Base-by-base conservation (phyloP, 2,797 vertebrate species). In the Lacerta agilis region DNA sequence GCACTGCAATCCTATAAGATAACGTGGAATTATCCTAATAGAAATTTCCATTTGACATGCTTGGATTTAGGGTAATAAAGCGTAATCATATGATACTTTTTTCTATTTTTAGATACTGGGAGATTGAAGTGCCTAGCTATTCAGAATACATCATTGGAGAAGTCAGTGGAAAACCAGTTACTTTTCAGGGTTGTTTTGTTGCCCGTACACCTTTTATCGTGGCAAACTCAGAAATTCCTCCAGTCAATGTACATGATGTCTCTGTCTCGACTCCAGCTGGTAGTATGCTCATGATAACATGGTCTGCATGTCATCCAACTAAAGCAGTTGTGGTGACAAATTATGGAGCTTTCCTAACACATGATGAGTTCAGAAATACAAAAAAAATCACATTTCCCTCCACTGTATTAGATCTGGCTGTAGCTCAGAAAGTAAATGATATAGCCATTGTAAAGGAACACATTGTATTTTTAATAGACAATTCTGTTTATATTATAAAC, bases 181-280 rank as follows among this genome's bases (percentile, higher is more conserved):
- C 83, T 87, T 95, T 95, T 88, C 90, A 92, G 76, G 91, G 94
- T 49, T 95, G 94, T 85, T 94, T 92, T 86, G 8, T 92, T 86
- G 66, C 66, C 77, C 8, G 88, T n/a, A 2, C 0, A 41, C 1
- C 36, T 33, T 90, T 93, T 58, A 20, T 89, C 23, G 18, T 93
- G 84, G 38, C 67, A 4, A 23, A 29, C 49, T 92, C 41, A 8
- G 85, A 2, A 0, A 23, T 2, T 83, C 23, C 18, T 18, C 90
- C 0, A 66, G 58, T 8, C 83, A 85, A 27, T 3, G 5, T 43
- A 25, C 2, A 23, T 61, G 25, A 86, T 55, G 67, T 72, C 29
- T 86, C 38, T 15, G 33, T 90, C 45, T 93, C 88, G 0, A 20
- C 93, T 73, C 83, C 79, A 2, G 0, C 0, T 4, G 91, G 89